Conservation (phyloP, 2,797 vertebrate genomes). For the Pagetopsis macropterus region DNA sequence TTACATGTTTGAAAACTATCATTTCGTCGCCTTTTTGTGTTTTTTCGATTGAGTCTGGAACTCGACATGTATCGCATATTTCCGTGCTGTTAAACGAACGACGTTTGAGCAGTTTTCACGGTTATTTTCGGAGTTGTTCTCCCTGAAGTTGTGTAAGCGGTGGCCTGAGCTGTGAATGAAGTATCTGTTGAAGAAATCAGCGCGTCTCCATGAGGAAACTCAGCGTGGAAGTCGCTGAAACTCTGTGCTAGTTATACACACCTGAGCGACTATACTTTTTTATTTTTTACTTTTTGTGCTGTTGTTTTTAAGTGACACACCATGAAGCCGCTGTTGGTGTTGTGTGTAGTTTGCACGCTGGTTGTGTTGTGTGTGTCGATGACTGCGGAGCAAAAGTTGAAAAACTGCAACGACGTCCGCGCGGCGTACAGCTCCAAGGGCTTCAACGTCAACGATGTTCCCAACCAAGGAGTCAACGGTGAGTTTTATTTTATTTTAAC, state of each 20-base stretch:
- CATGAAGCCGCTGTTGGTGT: constrained; percentile 80
- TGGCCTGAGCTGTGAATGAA: constrained; percentile 64
- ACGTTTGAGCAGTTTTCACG: not conserved
- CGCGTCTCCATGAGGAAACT: constrained; percentile 80
- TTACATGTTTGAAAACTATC: constrained; percentile 11
- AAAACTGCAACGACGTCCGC: constrained; percentile 93
- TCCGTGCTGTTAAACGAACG: not conserved
- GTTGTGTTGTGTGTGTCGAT: constrained; percentile 75
- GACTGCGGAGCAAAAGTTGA: constrained; percentile 86
- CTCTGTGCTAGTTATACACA: constrained; percentile 50
- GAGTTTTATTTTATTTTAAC: constrained; percentile 59
- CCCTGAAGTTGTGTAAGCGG: not conserved
- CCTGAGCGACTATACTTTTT: constrained; percentile 17
- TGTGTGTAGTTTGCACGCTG: constrained; percentile 79
- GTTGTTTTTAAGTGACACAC: not conserved
- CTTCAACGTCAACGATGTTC: constrained; percentile 93
- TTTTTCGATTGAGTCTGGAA: constrained; percentile 48
- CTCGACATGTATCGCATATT: constrained; percentile 11
- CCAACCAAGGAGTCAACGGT: constrained; percentile 91
- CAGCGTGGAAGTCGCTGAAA: constrained; percentile 66
- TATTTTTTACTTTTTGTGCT: not conserved
- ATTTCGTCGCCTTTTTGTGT: constrained; percentile 9
- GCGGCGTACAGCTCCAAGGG: constrained; percentile 91
- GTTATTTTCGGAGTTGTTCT: constrained; percentile 3
- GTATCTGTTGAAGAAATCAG: constrained; percentile 56